Conservation (phyloP, 2,888 invertebrate genomes). For the Ptilodon capucinus region DNA sequence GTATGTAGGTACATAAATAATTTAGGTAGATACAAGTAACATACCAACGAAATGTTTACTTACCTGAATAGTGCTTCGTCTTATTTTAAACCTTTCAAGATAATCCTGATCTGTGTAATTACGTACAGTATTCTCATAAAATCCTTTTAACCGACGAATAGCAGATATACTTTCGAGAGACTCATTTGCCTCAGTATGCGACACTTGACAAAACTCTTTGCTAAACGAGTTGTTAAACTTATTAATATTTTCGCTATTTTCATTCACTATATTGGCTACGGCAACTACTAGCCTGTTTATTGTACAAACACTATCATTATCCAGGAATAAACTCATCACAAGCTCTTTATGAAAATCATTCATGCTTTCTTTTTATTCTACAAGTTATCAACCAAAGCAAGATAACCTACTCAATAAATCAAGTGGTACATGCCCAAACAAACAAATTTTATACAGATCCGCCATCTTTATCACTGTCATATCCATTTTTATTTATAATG, state of each 20-base stretch:
- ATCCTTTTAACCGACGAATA: constrained; percentile 33
- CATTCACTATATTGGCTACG: constrained; percentile 61
- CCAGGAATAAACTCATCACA: constrained; percentile 65
- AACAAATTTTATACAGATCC: too few relatives aligned
- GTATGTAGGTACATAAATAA: too few relatives aligned
- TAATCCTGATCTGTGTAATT: constrained; percentile 60
- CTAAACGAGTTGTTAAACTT: constrained; percentile 43
- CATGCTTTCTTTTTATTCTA: too few relatives aligned
- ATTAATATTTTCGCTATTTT: constrained; percentile 61
- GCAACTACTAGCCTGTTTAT: constrained; percentile 63
- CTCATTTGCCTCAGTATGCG: constrained; percentile 15
- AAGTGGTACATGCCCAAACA: too few relatives aligned
- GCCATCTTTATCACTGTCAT: too few relatives aligned
- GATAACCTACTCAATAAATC: too few relatives aligned
- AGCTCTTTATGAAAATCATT: constrained; percentile 62
- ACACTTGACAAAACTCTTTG: constrained; percentile 37
- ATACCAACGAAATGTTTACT: not conserved
- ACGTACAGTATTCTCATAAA: constrained; percentile 54
- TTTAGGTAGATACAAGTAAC: too few relatives aligned
- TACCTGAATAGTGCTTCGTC: constrained; percentile 63
- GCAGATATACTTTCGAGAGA: constrained; percentile 11
- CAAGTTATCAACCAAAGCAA: too few relatives aligned
- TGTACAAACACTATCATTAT: constrained; percentile 57
- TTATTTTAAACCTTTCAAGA: constrained; percentile 58
- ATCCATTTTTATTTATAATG: too few relatives aligned